phyloP scores from a whole-genome alignment of 1,140 invertebrate species.

The Bombus polaris region DNA sequence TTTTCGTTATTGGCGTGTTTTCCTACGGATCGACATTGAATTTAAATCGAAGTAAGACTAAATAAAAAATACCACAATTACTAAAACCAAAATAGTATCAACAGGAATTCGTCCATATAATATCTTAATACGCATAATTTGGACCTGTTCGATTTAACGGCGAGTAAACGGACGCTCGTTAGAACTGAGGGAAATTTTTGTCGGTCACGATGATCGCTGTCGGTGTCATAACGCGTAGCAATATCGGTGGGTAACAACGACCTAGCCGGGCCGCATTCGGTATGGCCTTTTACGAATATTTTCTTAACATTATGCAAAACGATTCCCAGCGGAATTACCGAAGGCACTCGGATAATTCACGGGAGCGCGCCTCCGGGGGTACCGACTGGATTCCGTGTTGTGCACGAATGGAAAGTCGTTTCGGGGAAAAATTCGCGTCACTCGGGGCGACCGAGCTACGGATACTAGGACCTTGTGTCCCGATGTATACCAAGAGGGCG shows the following conservation, averaged over 20 bases:
- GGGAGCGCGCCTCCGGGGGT: conserved; percentile 58
- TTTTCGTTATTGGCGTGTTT: too few relatives aligned
- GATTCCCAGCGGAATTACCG: conserved; percentile 67
- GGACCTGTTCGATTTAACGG: not conserved
- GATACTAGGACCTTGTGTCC: conserved; percentile 43
- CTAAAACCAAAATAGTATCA: not conserved
- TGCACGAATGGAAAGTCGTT: conserved; percentile 66
- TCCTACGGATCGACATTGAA: too few relatives aligned
- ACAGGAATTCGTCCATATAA: not conserved
- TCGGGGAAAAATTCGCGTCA: conserved; percentile 68
- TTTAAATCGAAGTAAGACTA: too few relatives aligned
- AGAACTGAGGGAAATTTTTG: not conserved
- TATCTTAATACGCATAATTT: too few relatives aligned
- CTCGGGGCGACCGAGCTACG: conserved; percentile 41
- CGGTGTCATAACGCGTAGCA: conserved; percentile 41
- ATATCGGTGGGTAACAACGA: conserved; percentile 34
- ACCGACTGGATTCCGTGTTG: conserved; percentile 43
- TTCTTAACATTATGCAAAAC: conserved; percentile 71
- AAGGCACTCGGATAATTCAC: conserved; percentile 64
- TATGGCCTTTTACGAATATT: conserved; percentile 57
- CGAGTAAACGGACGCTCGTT: not conserved
- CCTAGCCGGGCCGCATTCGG: not conserved
- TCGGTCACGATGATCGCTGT: not conserved
- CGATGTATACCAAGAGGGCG: conserved; percentile 13
- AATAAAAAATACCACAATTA: not conserved